Evolutionary conservation across 2,113 vertebrate genomes (phyloP), one percentile per base, ranked within the genome.

Genomic region (Tachuris rubrigastra): DNA sequence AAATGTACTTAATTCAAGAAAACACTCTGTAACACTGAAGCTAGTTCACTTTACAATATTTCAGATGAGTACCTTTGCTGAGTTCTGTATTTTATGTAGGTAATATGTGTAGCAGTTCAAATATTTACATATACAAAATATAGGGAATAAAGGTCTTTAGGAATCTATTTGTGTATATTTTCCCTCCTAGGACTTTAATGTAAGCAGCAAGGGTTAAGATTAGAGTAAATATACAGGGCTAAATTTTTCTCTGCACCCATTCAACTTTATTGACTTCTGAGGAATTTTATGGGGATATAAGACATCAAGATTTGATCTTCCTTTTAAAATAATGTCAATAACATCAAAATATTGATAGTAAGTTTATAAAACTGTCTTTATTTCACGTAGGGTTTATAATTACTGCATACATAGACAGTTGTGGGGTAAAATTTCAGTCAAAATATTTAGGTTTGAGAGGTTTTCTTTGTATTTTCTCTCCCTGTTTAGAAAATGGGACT

Each of bases 51-150:
- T 96, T 71, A n/a, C n/a, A 74, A 4, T 74, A 95, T 97, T 96
- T 95, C 46, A 28, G 8, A 76, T 80, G 31, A 93, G 67, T 73
- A 81, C n/a, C 87, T 93, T 83, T 47, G 53, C 55, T 56, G 71
- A 91, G 28, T 33, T 96, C 85, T 52, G 47, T 66, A 96, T 95
- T 96, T 96, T 96, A 52, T 50, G 74, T 59, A 93, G 85, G 56
- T 79, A 85, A 68, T 89, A 63, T 75, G 49, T 77, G 58, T 86
- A 94, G 73, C 73, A 91, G 81, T 93, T 95, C 92, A 97, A 98
- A 97, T 95, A 97, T 95, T 96, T 97, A 82, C 80, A 85, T 95
- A 75, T 47, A 50, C 49, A 97, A 95, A 92, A 95, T 28, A 58
- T 41, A 41, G 60, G 76, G 3, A 18, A 87, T 92, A 96, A 94